Evolutionary conservation across 2,113 vertebrate genomes (phyloP), one percentile per base, ranked within the genome.

Genomic region (Phaethon lepturus): DNA sequence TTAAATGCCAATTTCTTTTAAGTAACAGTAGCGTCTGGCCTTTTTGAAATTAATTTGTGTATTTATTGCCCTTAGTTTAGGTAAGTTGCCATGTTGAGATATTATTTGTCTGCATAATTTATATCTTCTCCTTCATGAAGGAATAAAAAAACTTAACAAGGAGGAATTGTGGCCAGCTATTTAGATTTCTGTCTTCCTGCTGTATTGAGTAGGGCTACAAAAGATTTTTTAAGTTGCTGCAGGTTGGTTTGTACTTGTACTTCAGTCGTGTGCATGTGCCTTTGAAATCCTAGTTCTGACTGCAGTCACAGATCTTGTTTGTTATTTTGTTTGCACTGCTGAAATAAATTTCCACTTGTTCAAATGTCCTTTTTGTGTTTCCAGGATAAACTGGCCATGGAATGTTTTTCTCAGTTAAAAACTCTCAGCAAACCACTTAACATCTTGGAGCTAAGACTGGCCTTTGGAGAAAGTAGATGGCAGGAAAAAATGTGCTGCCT

Each of bases 321-420:
- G 11, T 60, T 35, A 38, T n/a, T 93, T 73, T 35, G 24, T n/a
- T 89, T 59, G 63, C 0, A 1, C 33, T 40, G 33, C 29, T 91
- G 64, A 88, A 69, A 68, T 17, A 69, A 87, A 71, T 10, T 56
- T 31, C 13, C 5, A 15, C 42, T 58, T 76, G 24, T 56, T 81
- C 53, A 72, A 56, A 40, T 40, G 7, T 79, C 15, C n/a, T 89
- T 85, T 86, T 94, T 10, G 0, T 14, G 15, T 87, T 97, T 97
- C 25, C 96, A 99, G 99, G 86, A 99, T 94, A 98, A 99, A 89
- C 87, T 97, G 7, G 98, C 99, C 68, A 96, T 99, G 33, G 98
- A 99, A 73, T 99, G 98, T 93, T 98, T 98, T 24, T 97, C 98
- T 78, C 98, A 98, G 24, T 92, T 99, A 82, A 98, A 98, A 95